Evolutionary conservation across 2,113 vertebrate species (phyloP).

Genomic region (Corythoichthys haematopterus): DNA sequence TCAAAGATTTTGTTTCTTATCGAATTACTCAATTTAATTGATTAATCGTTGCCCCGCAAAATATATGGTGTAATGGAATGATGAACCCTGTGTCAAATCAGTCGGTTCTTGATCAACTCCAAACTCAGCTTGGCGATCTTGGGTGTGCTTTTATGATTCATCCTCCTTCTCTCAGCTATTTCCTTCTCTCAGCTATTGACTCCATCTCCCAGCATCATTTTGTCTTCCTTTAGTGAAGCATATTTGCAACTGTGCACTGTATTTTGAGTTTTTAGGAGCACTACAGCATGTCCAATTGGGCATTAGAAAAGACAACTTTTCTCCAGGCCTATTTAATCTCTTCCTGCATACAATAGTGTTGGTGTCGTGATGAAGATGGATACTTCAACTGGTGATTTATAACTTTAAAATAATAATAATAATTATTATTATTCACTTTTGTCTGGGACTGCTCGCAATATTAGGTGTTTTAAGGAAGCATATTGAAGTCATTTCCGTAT

Average conservation of each 20-base stretch:
- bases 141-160: constrained; percentile 39
- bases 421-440: constrained; percentile 14
- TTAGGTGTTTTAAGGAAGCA: neutral
- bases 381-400: constrained; percentile 43
- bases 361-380: constrained; percentile 46
- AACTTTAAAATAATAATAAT: neutral
- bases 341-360: constrained; percentile 14
- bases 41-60: too few species aligned
- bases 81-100: constrained; percentile 14
- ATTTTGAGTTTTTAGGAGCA: constrained; percentile 11
- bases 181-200: constrained; percentile 31
- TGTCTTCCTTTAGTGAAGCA: constrained; percentile 20
- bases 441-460: constrained; percentile 2
- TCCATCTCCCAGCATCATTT: constrained; percentile 25
- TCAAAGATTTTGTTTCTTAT: too few species aligned
- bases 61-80: constrained; percentile 1
- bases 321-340: constrained; percentile 1
- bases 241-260: constrained; percentile 26
- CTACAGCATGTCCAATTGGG: constrained; percentile 5
- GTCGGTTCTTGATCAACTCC: constrained; percentile 34
- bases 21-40: too few species aligned
- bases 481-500: neutral
- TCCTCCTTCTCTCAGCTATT: constrained; percentile 29
- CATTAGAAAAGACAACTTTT: constrained; percentile 14
- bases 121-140: constrained; percentile 15